Evolutionary conservation across 1,140 invertebrate genomes (phyloP).

Genomic region (Heliconius hermathena): DNA sequence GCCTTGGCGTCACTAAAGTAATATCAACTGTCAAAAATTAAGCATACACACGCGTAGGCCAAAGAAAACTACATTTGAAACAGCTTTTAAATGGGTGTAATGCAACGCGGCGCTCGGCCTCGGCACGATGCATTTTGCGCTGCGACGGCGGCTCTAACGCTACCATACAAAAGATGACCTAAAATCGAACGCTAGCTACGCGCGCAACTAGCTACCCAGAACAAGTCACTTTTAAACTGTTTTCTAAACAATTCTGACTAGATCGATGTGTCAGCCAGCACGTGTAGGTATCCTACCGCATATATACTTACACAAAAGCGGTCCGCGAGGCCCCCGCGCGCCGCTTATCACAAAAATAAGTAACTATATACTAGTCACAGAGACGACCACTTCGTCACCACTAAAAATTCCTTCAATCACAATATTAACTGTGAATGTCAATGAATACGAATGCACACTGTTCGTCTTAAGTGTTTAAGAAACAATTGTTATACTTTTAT

Average conservation of each 20-base stretch:
- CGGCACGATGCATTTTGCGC: slow-evolving; percentile 76
- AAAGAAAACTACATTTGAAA: slow-evolving; percentile 78
- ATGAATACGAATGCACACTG: slow-evolving; percentile 44
- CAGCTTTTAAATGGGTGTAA: slow-evolving; percentile 74
- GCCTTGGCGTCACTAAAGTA: slow-evolving; percentile 56
- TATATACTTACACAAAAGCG: slow-evolving; percentile 77
- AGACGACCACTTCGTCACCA: slow-evolving; percentile 79
- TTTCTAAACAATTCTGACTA: slow-evolving; percentile 72
- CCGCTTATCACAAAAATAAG: slow-evolving; percentile 82
- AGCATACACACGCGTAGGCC: slow-evolving; percentile 76
- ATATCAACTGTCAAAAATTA: slow-evolving; percentile 82
- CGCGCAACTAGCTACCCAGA: slow-evolving; percentile 53
- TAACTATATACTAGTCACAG: slow-evolving; percentile 81
- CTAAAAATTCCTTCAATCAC: slow-evolving; percentile 61
- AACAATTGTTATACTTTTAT: slow-evolving; percentile 59
- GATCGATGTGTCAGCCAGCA: slow-evolving; percentile 52
- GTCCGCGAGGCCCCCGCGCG: slow-evolving; percentile 74
- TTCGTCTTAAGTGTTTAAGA: slow-evolving; percentile 40
- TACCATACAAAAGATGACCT: slow-evolving; percentile 79
- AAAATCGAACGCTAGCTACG: slow-evolving; percentile 75
- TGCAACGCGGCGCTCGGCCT: slow-evolving; percentile 75
- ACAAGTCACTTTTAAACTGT: slow-evolving; percentile 68
- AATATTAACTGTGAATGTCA: slow-evolving; percentile 46
- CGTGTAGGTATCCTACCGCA: slow-evolving; percentile 49
- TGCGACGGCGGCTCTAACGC: slow-evolving; percentile 68